Evolutionary conservation across 2,888 invertebrate genomes (phyloP), one percentile per base, ranked within the genome.

Genomic region (Agrochola lychnidis): DNA sequence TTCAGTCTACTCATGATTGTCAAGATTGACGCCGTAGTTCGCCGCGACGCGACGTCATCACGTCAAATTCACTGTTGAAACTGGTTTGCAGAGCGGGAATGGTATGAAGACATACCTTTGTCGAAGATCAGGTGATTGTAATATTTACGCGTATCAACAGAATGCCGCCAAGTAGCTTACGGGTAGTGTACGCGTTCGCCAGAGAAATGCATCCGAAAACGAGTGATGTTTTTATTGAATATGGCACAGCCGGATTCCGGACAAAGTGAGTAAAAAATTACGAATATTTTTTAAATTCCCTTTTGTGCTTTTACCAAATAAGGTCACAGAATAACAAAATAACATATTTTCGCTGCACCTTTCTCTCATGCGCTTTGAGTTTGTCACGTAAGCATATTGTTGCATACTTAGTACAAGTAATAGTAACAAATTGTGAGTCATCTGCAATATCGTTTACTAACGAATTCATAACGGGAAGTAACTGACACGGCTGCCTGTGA

Each of bases 201-300:
- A 97, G 98, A 95, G 97, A 98, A 97, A 98, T 98, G 97, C 98
- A 98, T 93, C 98, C 98, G 45, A 98, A 98, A 95, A 97, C 97
- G 64, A 95, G 97, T 73, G 97, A 97, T 89, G 97, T 97, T 85
- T 97, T 97, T 91, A 97, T 98, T 89, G 97, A 98, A 94, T 98
- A 98, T 96, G 98, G 98, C 88, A 98, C 98, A 80, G 98, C 98
- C 88, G 98, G 98, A 91, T 98, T 98, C 94, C 97, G 98, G 90
- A 98, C 98, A 90, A 98, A 97, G 98, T 98, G 95, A 97, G 97
- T 96, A 89, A 84, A 36, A 88, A 84, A 89, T 85, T 86, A 48
- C 40, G 78, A 87, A 87, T 86, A 61, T 86, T 86, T 90, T 80
- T 79, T 19, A 14, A 51, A 70, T 61, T 86, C 85, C 79, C 75